Evolutionary conservation across 2,797 vertebrate genomes (phyloP).

Genomic region (Mormyrus hasselquistii): DNA sequence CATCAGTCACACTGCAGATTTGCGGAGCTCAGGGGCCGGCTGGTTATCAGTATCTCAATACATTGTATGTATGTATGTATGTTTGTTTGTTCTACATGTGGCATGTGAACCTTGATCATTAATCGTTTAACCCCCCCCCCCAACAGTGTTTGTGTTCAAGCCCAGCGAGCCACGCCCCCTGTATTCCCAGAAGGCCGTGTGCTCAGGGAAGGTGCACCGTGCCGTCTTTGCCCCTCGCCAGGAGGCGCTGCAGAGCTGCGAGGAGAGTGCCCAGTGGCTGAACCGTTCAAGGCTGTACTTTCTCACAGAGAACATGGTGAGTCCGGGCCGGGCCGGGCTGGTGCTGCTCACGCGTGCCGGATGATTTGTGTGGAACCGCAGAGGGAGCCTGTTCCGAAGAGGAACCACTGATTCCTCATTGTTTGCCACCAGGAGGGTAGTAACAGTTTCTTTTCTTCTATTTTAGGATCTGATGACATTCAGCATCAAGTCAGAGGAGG

Average conservation of each 20-base stretch:
- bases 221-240: slow-evolving; percentile 82
- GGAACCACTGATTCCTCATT: not conserved
- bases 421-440: not conserved
- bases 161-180: slow-evolving; percentile 80
- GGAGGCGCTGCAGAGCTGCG: slow-evolving; percentile 60
- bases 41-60: not conserved
- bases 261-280: slow-evolving; percentile 80
- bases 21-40: not conserved
- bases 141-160: slow-evolving; percentile 86
- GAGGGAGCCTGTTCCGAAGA: not conserved
- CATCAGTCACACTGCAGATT: not conserved
- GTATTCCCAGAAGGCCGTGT: slow-evolving; percentile 79
- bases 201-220: slow-evolving; percentile 64
- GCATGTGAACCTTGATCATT: not conserved
- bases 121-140: not conserved
- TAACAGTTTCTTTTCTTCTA: not conserved
- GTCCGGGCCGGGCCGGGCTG: not conserved
- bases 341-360: not conserved
- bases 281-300: slow-evolving; percentile 84
- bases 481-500: slow-evolving; percentile 70
- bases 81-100: not conserved
- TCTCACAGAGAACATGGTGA: slow-evolving; percentile 67
- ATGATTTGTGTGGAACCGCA: not conserved
- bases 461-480: slow-evolving; percentile 83
- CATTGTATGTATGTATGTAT: not conserved